Base-by-base conservation (phyloP, 2,888 invertebrate species). In the Hybos culiciformis region DNA sequence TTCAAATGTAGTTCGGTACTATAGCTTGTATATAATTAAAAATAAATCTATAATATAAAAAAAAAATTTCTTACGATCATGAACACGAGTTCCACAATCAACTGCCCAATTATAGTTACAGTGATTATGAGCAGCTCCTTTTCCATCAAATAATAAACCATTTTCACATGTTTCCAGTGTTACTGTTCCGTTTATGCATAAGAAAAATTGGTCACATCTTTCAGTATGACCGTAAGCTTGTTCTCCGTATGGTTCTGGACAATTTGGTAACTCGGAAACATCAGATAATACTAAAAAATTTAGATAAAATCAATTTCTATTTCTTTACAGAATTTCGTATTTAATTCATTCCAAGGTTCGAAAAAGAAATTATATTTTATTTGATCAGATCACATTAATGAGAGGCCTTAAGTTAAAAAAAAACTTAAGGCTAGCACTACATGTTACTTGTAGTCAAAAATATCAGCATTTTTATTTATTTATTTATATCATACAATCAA, bases 31-130 rank as follows among this genome's bases (percentile, higher is more conserved):
- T 17, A 23, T 5, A 39, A 42, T 24, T 32, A 5, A 9, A 23
- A 17, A 37, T 40, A 37, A 31, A 17, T 29, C 6, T 7, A 36
- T 23, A 20, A n/a, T n/a, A n/a, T n/a, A 31, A 21, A 41, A 29
- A 41, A 21, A 21, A 39, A 37, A 11, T 18, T 39, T 55, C 82
- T 78, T 68, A 88, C 87, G 67, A 56, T 88, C 86, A 56, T 79
- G 78, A 61, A 83, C 80, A 54, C 87, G 77, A 43, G 75, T 69
- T 39, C 83, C 88, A 58, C 91, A 92, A 51, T 90, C 77, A 4
- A 83, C 90, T 11, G 84, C 90, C 92, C 92, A 92, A 69, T 87
- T 72, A 69, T 91, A 92, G 71, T 90, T 90, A 74, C 92, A 93
- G 69, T 91, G 88, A 63, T 91, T 81, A 70, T 91, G 82, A 1